phyloP scores from a whole-genome alignment of 2,888 invertebrate species.

The Scaptomyza reducta region DNA sequence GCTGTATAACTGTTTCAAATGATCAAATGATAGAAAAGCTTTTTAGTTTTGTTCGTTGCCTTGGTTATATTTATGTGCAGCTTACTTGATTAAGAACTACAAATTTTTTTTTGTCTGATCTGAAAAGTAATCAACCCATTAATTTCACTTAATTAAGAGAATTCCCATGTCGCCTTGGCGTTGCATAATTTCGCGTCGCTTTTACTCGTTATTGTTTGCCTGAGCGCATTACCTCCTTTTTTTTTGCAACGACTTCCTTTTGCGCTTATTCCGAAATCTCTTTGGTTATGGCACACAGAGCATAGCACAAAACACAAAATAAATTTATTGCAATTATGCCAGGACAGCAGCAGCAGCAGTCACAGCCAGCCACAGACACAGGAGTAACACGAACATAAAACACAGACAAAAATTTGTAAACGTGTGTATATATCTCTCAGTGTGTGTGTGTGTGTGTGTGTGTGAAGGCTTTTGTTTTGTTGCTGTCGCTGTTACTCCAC shows the following conservation, averaged over 20 bases:
- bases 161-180: conserved; percentile 9
- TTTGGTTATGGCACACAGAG: conserved; percentile 19
- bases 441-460: conserved; percentile 10
- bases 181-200: background rate
- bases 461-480: conserved; percentile 44
- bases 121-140: too few relatives aligned
- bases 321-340: conserved; percentile 70
- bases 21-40: background rate
- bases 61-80: background rate
- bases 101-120: background rate
- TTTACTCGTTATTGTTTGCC: conserved; percentile 25
- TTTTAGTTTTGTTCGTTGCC: too few relatives aligned
- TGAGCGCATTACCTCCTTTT: conserved; percentile 4
- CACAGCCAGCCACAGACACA: conserved; percentile 23
- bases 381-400: conserved; percentile 13
- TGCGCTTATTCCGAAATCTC: conserved; percentile 46
- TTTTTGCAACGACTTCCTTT: conserved; percentile 53
- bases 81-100: background rate
- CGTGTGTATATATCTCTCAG: background rate
- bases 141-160: conserved; percentile 14
- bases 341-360: conserved; percentile 39
- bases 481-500: conserved; percentile 59
- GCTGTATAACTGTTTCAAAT: background rate
- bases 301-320: conserved; percentile 38
- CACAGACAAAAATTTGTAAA: conserved; percentile 22